These are phyloP conservation scores for Merops nubicus DNA, from an alignment of 2,113 vertebrate genomes.

Conservation along the genomic window DNA sequence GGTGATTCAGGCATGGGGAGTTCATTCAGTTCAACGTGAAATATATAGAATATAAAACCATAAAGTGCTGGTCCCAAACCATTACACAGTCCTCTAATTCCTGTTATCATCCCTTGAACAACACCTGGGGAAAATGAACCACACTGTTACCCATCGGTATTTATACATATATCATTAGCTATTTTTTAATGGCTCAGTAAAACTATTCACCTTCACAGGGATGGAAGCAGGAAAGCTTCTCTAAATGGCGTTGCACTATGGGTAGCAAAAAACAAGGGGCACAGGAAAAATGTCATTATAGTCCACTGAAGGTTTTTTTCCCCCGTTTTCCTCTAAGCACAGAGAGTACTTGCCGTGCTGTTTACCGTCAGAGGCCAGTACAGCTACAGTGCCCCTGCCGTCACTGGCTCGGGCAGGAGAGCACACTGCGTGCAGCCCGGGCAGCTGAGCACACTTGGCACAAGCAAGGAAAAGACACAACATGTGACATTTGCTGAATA, in stretches of 20 bases:
- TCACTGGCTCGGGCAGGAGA: too few species aligned
- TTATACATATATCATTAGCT: neutral
- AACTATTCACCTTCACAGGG: neutral
- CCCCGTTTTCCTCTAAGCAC: neutral
- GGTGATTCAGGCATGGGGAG: slow-evolving; percentile 77
- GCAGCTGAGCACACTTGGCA: too few species aligned
- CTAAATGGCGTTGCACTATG: accelerated
- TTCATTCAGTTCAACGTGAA: slow-evolving; percentile 87
- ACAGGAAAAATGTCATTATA: accelerated
- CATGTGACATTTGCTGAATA: accelerated
- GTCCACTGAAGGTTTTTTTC: accelerated
- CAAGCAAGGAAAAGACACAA: neutral
- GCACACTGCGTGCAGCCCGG: accelerated
- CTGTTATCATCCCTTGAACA: slow-evolving; percentile 90
- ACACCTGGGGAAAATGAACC: slow-evolving; percentile 74
- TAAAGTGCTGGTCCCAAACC: slow-evolving; percentile 89
- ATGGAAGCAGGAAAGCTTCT: neutral
- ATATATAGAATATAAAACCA: slow-evolving; percentile 91
- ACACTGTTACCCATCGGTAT: accelerated
- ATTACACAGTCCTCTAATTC: slow-evolving; percentile 88
- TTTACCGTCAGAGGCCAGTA: neutral
- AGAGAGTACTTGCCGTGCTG: accelerated
- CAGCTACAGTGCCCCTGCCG: accelerated
- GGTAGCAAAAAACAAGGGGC: neutral
- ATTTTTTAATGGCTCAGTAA: neutral